Evolutionary conservation across 2,797 vertebrate genomes (phyloP).

Genomic region (Naso thynnoides): DNA sequence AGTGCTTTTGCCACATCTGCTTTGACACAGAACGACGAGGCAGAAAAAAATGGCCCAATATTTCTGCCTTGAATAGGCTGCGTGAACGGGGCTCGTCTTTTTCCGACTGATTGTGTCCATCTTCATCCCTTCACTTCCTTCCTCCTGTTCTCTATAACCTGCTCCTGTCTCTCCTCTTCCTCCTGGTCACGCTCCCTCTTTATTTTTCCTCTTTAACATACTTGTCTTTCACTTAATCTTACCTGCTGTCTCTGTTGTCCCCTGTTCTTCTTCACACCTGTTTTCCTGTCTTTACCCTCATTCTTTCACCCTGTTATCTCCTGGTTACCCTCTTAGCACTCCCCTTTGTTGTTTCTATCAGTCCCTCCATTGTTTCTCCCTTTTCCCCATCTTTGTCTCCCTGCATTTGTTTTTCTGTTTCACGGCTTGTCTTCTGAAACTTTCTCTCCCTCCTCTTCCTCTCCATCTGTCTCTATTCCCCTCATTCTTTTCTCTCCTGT

Average conservation of each 20-base stretch:
- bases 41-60: no score
- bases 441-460: conserved; percentile 29
- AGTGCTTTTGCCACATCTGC: no score
- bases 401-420: conserved; percentile 20
- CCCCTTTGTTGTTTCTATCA: conserved; percentile 4
- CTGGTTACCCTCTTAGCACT: neutral
- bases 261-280: neutral
- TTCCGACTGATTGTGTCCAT: conserved; percentile 18
- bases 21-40: no score
- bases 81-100: neutral
- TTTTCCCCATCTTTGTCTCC: neutral
- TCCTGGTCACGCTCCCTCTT: conserved; percentile 1
- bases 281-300: neutral
- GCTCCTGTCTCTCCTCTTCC: neutral
- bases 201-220: neutral
- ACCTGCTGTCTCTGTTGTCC: conserved; percentile 3
- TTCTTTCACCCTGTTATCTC: conserved; percentile 14
- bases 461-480: conserved; percentile 21
- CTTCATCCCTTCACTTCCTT: conserved; percentile 7
- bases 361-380: neutral
- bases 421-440: conserved; percentile 41
- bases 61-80: no score
- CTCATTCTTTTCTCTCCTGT: conserved; percentile 13
- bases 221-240: conserved; percentile 7
- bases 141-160: conserved; percentile 19